Conservation (phyloP, 2,888 invertebrate genomes). For the Lithophane semibrunnea region DNA sequence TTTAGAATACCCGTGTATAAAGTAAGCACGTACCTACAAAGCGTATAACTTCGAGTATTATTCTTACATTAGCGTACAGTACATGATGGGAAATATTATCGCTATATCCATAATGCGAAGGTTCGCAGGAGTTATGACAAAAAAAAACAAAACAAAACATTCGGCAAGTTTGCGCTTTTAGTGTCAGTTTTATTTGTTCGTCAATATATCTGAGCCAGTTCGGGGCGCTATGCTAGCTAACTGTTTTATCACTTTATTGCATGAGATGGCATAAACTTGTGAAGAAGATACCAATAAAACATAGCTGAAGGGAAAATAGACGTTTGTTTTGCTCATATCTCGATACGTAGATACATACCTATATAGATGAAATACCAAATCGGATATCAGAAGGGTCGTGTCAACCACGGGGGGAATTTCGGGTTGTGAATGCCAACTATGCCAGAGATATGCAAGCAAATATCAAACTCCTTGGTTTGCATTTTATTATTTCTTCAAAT, state of each 20-base stretch:
- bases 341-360: slow-evolving; percentile 17
- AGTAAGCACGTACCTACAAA: slow-evolving; percentile 27
- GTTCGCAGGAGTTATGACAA: slow-evolving; percentile 75
- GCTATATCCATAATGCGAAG: slow-evolving; percentile 70
- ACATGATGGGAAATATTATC: slow-evolving; percentile 70
- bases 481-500: slow-evolving; percentile 44
- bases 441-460: slow-evolving; percentile 44
- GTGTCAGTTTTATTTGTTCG: slow-evolving; percentile 88
- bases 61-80: slow-evolving; percentile 66
- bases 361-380: slow-evolving; percentile 41
- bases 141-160: slow-evolving; percentile 86
- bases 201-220: slow-evolving; percentile 86
- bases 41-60: slow-evolving; percentile 57
- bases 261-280: slow-evolving; percentile 87
- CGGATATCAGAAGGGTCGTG: slow-evolving; percentile 54
- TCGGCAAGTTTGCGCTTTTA: slow-evolving; percentile 85
- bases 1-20: slow-evolving; percentile 14
- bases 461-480: slow-evolving; percentile 30
- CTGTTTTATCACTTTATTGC: slow-evolving; percentile 90
- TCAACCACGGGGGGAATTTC: slow-evolving; percentile 47
- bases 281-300: slow-evolving; percentile 84
- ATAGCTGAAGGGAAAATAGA: slow-evolving; percentile 80
- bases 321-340: slow-evolving; percentile 59
- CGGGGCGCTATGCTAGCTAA: slow-evolving; percentile 85
- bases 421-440: slow-evolving; percentile 45